phyloP scores from a whole-genome alignment of 2,113 vertebrate genomes.

The Lontra canadensis region DNA sequence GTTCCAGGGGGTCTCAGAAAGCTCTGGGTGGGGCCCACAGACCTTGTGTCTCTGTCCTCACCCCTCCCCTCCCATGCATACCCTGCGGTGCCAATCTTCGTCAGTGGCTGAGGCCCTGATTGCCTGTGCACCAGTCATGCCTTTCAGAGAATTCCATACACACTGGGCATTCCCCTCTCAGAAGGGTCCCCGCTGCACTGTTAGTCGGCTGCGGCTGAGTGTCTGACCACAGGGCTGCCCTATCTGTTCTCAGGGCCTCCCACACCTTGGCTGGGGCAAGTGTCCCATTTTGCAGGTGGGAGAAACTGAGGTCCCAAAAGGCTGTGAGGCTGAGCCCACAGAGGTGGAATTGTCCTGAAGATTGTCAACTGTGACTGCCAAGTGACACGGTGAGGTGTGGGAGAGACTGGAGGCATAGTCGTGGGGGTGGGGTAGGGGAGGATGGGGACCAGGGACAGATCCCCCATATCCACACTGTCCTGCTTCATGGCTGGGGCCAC shows the following conservation, averaged over 20 bases:
- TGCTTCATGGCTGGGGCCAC: neutral
- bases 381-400: neutral
- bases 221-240: neutral
- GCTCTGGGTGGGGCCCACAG: neutral
- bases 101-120: neutral
- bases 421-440: neutral
- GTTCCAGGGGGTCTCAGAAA: neutral
- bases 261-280: neutral
- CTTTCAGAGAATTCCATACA: neutral
- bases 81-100: neutral
- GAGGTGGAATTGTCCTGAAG: neutral
- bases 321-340: neutral
- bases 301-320: constrained; percentile 14
- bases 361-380: neutral
- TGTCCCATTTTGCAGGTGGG: neutral
- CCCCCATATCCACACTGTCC: neutral
- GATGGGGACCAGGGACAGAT: neutral
- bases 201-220: neutral
- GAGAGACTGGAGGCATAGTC: neutral
- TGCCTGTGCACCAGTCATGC: rapidly evolving
- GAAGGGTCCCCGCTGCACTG: neutral
- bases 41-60: neutral
- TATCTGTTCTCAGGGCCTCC: neutral
- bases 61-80: rapidly evolving
- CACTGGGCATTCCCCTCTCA: neutral